Percentiles rank a stretch among this genome's conserved stretches.
Conservation (phyloP, 2,888 invertebrate genomes). For the Eurois occulta region DNA sequence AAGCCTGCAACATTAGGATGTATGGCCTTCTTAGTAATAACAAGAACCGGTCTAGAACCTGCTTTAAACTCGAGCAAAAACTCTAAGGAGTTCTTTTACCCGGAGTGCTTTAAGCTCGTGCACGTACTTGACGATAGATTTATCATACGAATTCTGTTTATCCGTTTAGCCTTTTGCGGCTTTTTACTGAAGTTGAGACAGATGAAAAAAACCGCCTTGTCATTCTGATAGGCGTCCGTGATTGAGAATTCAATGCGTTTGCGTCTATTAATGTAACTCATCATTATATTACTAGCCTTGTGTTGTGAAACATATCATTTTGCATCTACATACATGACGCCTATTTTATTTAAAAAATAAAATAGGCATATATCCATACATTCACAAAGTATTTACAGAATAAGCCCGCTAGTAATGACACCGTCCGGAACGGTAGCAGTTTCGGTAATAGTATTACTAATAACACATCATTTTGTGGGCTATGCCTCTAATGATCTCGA, state of each 20-base stretch:
- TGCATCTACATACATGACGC: no score
- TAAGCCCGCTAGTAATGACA: slow-evolving; percentile 33
- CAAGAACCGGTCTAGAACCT: slow-evolving; percentile 45
- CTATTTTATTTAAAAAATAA: no score
- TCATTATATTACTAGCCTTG: no score
- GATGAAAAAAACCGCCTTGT: neutral
- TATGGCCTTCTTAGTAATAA: slow-evolving; percentile 28
- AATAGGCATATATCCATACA: no score
- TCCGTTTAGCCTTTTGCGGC: neutral
- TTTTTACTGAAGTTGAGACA: neutral
- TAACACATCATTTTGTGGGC: slow-evolving; percentile 62
- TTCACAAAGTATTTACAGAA: slow-evolving; percentile 28
- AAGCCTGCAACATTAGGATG: slow-evolving; percentile 31
- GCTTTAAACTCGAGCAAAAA: slow-evolving; percentile 56
- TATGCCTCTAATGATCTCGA: slow-evolving; percentile 63
- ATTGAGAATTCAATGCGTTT: neutral
- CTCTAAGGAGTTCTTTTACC: slow-evolving; percentile 57
- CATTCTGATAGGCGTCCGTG: neutral
- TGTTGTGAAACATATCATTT: no score
- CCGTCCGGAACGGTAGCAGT: slow-evolving; percentile 37
- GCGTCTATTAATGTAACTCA: neutral
- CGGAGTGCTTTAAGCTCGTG: slow-evolving; percentile 11
- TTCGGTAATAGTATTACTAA: slow-evolving; percentile 57
- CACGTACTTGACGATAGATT: slow-evolving; percentile 17
- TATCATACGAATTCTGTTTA: slow-evolving; percentile 36